Conservation (phyloP, 2,888 invertebrate genomes). For the Octonoba sinensis region DNA sequence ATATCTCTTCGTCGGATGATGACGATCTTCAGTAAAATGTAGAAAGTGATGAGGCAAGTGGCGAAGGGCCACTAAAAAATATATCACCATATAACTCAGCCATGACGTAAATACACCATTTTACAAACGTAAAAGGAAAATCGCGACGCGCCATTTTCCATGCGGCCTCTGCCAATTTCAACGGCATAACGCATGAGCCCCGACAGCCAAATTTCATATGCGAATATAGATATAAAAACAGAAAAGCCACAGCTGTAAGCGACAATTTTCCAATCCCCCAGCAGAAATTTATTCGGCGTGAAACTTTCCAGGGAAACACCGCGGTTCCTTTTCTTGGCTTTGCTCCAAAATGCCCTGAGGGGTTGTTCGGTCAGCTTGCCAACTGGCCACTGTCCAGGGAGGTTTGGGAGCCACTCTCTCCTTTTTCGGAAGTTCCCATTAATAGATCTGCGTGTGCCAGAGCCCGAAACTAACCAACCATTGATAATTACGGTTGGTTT, state of each 20-base stretch:
- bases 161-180: background rate
- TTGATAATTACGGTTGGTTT: too few relatives aligned
- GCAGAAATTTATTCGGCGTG: constrained; percentile 16
- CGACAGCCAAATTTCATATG: background rate
- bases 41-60: too few relatives aligned
- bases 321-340: constrained; percentile 11
- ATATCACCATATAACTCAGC: constrained; percentile 22
- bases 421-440: constrained; percentile 7
- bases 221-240: background rate
- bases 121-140: constrained; percentile 17
- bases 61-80: background rate
- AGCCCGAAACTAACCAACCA: too few relatives aligned
- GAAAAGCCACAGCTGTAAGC: constrained; percentile 17
- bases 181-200: background rate
- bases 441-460: constrained; percentile 3
- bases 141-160: background rate
- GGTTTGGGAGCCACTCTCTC: background rate
- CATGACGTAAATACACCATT: background rate
- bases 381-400: constrained; percentile 52
- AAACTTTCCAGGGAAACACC: background rate
- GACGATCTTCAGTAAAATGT: too few relatives aligned
- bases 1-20: too few relatives aligned
- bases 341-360: constrained; percentile 25
- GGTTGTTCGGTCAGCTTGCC: constrained; percentile 30
- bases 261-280: constrained; percentile 19